These are phyloP conservation scores for Latrodectus hesperus DNA, from an alignment of 2,888 invertebrate genomes.

Conservation along the genomic window DNA sequence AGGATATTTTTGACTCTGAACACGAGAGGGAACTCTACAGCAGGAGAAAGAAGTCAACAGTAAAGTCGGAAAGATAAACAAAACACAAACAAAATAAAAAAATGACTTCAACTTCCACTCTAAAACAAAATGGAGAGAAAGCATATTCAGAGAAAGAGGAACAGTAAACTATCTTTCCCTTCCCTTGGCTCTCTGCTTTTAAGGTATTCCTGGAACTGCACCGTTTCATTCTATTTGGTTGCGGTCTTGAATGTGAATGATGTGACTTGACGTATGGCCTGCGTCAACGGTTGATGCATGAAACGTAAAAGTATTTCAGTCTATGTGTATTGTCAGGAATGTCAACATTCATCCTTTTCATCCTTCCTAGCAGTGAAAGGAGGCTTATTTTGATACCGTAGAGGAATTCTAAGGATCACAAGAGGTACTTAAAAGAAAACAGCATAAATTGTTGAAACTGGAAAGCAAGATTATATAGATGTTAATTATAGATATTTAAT, in stretches of 20 bases:
- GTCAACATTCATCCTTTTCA: neutral
- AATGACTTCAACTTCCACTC: constrained; percentile 31
- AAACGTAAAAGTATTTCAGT: constrained; percentile 8
- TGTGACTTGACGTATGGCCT: constrained; percentile 37
- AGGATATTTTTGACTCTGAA: constrained; percentile 28
- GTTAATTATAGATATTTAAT: too few relatives aligned
- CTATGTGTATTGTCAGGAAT: constrained; percentile 27
- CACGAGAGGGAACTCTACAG: neutral
- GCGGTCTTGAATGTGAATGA: constrained; percentile 46
- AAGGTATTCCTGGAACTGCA: constrained; percentile 27
- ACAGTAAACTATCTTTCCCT: too few relatives aligned
- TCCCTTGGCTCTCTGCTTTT: neutral
- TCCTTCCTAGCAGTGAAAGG: neutral
- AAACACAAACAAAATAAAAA: neutral
- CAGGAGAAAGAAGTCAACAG: neutral
- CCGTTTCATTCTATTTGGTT: constrained; percentile 37
- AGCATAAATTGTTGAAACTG: too few relatives aligned
- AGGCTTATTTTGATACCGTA: neutral
- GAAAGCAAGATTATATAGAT: too few relatives aligned
- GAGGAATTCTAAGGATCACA: neutral
- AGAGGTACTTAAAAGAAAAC: too few relatives aligned
- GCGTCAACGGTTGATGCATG: neutral
- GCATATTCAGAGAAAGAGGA: constrained; percentile 11
- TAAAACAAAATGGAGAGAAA: constrained; percentile 16
- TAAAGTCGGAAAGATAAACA: constrained; percentile 35